These are phyloP conservation scores for Chamaea fasciata DNA, from an alignment of 2,113 vertebrate genomes.

Conservation along the genomic window DNA sequence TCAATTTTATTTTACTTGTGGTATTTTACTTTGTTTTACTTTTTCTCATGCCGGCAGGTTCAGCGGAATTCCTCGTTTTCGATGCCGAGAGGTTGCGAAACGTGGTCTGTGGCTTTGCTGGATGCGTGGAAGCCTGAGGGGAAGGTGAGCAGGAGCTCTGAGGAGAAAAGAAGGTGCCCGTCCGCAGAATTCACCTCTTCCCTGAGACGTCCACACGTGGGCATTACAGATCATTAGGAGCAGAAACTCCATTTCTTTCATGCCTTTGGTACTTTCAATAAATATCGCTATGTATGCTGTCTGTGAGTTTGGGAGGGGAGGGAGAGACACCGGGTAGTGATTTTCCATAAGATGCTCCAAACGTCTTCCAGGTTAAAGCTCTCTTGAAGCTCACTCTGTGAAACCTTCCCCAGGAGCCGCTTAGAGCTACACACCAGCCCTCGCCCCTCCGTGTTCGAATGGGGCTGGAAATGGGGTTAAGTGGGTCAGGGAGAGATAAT, in stretches of 20 bases:
- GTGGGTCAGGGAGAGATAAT: not conserved
- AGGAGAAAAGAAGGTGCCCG: not conserved
- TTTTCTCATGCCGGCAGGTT: not conserved
- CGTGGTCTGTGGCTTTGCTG: not conserved
- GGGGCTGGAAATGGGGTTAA: not conserved
- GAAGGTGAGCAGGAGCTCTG: not conserved
- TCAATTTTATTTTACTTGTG: not conserved
- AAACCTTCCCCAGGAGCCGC: not conserved
- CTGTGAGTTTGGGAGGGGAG: not conserved
- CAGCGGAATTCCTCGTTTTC: not conserved
- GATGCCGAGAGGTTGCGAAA: not conserved
- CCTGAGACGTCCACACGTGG: not conserved
- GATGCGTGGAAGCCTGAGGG: not conserved
- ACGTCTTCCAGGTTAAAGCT: not conserved
- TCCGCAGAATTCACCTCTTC: not conserved
- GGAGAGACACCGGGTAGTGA: not conserved
- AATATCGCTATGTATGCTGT: accelerated
- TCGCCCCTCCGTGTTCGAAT: accelerated
- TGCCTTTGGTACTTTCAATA: not conserved
- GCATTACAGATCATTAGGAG: not conserved
- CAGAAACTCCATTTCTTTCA: not conserved
- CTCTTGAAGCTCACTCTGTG: accelerated
- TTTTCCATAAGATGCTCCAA: not conserved
- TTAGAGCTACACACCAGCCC: accelerated
- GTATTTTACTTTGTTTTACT: not conserved